A percentile compares a stretch with the other conserved stretches of the same genome.
These are phyloP conservation scores for Thermophis baileyi DNA, from an alignment of 2,113 vertebrate species.

Conservation along the genomic window DNA sequence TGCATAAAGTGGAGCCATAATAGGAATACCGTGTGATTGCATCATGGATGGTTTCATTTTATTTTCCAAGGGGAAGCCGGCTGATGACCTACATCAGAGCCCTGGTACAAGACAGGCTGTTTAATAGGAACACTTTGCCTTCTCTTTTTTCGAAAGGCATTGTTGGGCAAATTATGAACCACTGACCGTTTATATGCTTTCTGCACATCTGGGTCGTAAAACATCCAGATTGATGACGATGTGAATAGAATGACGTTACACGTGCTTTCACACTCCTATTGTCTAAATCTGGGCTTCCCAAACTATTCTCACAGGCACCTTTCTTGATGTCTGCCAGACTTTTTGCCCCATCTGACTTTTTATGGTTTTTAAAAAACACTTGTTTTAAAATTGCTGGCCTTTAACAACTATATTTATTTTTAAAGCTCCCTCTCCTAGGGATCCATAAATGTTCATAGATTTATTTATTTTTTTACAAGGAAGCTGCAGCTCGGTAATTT, in stretches of 20 bases:
- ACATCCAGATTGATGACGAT: background rate
- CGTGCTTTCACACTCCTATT: background rate
- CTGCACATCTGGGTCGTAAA: background rate
- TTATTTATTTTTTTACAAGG: background rate
- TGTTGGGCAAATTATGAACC: background rate
- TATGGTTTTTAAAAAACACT: too few species aligned
- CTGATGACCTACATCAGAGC: background rate
- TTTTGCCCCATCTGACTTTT: too few species aligned
- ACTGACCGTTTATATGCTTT: background rate
- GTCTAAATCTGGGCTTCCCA: background rate
- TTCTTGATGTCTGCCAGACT: too few species aligned
- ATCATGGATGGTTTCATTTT: background rate
- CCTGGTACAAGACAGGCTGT: background rate
- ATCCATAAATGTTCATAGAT: background rate
- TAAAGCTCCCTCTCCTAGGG: background rate
- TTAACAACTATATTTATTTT: background rate
- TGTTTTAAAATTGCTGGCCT: background rate
- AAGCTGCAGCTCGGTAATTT: background rate
- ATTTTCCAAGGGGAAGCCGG: background rate
- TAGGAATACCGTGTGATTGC: background rate
- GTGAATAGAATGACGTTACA: background rate
- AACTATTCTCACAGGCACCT: too few species aligned
- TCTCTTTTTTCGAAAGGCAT: background rate
- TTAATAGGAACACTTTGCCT: background rate
- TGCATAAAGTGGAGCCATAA: background rate